Evolutionary conservation across 2,797 vertebrate species (phyloP).

Genomic region (Phalloptychus januarius): DNA sequence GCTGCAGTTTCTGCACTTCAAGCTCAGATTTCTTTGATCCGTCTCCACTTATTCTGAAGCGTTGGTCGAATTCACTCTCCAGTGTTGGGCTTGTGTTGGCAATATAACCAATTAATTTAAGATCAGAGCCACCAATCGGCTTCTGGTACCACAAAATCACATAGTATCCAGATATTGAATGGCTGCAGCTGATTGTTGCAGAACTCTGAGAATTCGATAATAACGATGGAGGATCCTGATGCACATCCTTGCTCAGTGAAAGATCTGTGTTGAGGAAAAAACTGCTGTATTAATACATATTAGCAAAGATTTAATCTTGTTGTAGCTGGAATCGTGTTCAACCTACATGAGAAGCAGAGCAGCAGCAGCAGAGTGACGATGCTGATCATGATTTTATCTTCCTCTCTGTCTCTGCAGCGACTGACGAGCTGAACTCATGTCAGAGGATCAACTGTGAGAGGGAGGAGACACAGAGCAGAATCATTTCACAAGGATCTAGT

Average conservation of each 20-base stretch:
- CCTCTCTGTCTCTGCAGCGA: constrained; percentile 15
- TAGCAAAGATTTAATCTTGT: not conserved
- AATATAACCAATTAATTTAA: no score
- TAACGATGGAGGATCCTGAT: constrained; percentile 53
- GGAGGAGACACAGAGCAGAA: not conserved
- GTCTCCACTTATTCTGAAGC: constrained; percentile 34
- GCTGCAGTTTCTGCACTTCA: constrained; percentile 13
- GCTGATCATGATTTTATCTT: constrained; percentile 18
- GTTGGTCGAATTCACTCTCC: not conserved
- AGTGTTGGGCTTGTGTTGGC: no score
- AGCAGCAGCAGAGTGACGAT: constrained; percentile 34
- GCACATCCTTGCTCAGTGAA: constrained; percentile 33
- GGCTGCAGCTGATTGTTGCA: constrained; percentile 45
- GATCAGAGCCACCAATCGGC: not conserved
- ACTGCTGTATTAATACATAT: not conserved
- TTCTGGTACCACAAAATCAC: constrained; percentile 39
- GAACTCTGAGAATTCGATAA: constrained; percentile 9
- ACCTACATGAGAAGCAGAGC: constrained; percentile 45
- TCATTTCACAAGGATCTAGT: not conserved
- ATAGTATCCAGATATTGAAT: not conserved
- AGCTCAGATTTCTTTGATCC: constrained; percentile 30
- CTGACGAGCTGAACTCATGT: constrained; percentile 13
- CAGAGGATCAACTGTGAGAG: not conserved
- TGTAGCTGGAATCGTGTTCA: not conserved
- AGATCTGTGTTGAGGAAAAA: constrained; percentile 6